Percentiles rank a stretch among this genome's conserved stretches.
Evolutionary conservation across 2,113 vertebrate species (phyloP).

Genomic region (Sarotherodon lohbergeri): DNA sequence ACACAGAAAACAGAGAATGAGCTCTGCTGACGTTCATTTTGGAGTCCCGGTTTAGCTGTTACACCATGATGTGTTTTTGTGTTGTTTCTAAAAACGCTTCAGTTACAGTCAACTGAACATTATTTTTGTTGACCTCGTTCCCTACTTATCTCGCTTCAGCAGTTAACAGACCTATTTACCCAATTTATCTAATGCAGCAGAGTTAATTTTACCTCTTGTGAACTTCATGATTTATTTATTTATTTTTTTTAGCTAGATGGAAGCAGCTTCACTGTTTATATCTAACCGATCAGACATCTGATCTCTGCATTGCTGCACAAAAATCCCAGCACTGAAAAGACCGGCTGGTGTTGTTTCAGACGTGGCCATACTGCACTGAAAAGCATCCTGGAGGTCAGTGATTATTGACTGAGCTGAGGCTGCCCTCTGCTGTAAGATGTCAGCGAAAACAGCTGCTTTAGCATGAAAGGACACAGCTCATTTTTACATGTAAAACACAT

Average conservation of each 20-base stretch:
- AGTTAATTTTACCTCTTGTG: neutral
- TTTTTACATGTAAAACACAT: neutral
- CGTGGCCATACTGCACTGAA: neutral
- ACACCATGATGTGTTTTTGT: neutral
- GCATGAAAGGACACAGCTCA: neutral
- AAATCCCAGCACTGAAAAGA: neutral
- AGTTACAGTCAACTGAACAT: neutral
- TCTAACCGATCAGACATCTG: neutral
- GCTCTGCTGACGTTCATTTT: neutral
- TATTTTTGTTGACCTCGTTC: neutral
- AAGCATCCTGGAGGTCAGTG: neutral
- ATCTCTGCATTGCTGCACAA: neutral
- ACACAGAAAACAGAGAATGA: neutral
- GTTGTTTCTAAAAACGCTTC: neutral
- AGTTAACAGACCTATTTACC: neutral
- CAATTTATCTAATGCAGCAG: neutral
- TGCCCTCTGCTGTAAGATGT: slow-evolving; percentile 36
- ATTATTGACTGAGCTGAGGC: neutral
- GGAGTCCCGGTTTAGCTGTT: neutral
- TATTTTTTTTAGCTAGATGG: neutral
- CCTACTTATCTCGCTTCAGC: neutral
- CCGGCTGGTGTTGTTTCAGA: neutral
- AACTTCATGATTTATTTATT: too few relatives aligned
- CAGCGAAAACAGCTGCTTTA: neutral
- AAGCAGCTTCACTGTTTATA: neutral